Evolutionary conservation across 2,888 invertebrate species (phyloP).

Genomic region (Acheta domesticus): DNA sequence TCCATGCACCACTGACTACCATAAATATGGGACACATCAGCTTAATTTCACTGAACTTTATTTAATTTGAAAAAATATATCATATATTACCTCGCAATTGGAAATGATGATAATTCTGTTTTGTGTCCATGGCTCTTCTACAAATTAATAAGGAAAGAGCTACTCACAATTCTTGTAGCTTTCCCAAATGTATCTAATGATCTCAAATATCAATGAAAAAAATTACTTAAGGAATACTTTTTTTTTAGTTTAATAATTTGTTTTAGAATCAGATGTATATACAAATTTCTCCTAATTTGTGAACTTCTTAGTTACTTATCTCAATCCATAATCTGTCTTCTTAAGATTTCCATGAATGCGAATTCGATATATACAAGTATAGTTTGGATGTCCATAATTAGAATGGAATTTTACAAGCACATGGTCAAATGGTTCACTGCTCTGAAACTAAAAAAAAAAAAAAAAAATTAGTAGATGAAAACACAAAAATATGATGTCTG

Average conservation of each 20-base stretch:
- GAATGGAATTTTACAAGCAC: conserved; percentile 1
- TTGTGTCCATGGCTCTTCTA: no score
- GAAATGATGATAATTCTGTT: no score
- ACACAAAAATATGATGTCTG: no score
- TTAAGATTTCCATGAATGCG: not conserved
- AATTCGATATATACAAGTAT: not conserved
- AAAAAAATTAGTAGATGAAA: not conserved
- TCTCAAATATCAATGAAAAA: not conserved
- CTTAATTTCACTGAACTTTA: no score
- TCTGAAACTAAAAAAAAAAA: not conserved
- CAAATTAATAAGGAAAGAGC: no score
- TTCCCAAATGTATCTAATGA: no score
- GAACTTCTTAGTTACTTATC: not conserved
- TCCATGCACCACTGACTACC: no score
- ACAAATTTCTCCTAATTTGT: not conserved
- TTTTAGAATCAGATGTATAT: no score
- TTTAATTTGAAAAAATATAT: no score
- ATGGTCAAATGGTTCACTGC: not conserved
- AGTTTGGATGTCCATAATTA: not conserved
- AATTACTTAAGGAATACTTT: not conserved
- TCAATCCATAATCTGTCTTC: not conserved
- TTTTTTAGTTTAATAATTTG: not conserved
- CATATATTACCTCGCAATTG: no score
- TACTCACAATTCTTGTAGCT: no score
- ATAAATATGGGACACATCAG: no score